These are phyloP conservation scores for Mormoops blainvillei DNA, from an alignment of 2,113 vertebrate genomes.

Conservation along the genomic window DNA sequence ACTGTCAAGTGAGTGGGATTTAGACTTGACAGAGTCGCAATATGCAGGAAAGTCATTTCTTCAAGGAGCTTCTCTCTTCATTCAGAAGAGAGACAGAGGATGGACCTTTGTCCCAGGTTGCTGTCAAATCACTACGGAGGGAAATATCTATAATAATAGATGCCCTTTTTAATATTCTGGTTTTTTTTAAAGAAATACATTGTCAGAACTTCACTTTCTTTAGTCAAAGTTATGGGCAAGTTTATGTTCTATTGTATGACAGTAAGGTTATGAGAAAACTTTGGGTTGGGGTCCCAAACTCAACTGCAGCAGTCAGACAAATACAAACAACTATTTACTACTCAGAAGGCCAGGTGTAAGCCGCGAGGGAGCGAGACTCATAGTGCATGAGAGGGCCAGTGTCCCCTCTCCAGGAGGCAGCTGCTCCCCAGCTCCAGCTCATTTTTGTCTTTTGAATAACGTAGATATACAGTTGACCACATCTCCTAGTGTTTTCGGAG, in stretches of 20 bases:
- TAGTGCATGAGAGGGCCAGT: neutral
- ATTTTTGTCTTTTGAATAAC: conserved; percentile 29
- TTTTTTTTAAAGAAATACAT: neutral
- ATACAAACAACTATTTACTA: neutral
- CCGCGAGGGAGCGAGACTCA: neutral
- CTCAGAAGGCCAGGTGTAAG: neutral
- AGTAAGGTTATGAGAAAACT: neutral
- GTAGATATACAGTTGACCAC: neutral
- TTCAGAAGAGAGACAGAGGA: neutral
- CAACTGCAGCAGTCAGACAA: neutral
- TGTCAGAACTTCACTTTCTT: neutral
- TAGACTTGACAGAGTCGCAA: neutral
- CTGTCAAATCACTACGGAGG: neutral
- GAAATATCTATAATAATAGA: neutral
- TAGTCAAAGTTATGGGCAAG: neutral
- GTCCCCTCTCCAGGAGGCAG: neutral
- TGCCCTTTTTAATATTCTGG: neutral
- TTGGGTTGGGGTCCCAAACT: neutral
- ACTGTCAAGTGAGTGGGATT: neutral
- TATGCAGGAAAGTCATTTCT: neutral
- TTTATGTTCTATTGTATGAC: neutral
- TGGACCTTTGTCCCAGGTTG: neutral
- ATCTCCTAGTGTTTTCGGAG: conserved; percentile 4
- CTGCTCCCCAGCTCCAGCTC: neutral
- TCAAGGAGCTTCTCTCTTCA: neutral